Percentiles rank a stretch among this genome's conserved stretches.
phyloP scores from a whole-genome alignment of 2,888 invertebrate genomes.

The Gymnoscelis rufifasciata region DNA sequence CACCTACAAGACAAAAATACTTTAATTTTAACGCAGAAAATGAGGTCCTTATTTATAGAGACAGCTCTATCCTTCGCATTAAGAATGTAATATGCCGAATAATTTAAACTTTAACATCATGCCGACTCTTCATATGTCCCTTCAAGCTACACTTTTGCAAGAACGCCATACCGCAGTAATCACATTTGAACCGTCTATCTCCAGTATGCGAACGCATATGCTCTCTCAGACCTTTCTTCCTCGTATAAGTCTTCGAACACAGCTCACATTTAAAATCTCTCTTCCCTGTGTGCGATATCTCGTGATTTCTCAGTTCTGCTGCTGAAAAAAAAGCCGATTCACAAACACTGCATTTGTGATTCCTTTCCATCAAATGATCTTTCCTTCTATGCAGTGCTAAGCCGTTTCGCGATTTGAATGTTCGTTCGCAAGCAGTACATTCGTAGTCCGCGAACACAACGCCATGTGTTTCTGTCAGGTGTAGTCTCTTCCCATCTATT shows the following conservation, averaged over 20 bases:
- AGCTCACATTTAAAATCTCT: constrained; percentile 50
- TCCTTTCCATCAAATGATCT: constrained; percentile 58
- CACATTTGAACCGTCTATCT: constrained; percentile 57
- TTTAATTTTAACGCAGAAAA: no score
- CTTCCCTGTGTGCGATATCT: constrained; percentile 49
- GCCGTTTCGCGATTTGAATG: constrained; percentile 44
- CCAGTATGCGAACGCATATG: constrained; percentile 9
- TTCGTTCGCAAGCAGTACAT: constrained; percentile 53
- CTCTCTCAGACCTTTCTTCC: constrained; percentile 4
- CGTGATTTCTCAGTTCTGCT: constrained; percentile 42
- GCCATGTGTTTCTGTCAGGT: constrained; percentile 51
- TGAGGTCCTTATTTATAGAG: no score
- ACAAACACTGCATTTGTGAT: constrained; percentile 63
- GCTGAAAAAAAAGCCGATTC: constrained; percentile 52
- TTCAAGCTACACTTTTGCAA: constrained; percentile 59
- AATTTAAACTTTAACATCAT: no score
- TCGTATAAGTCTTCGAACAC: constrained; percentile 47
- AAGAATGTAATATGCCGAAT: no score
- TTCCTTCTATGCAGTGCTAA: constrained; percentile 48
- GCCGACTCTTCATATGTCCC: constrained; percentile 5
- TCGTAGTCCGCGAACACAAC: constrained; percentile 35
- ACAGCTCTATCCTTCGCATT: no score
- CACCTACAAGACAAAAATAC: no score
- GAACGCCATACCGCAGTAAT: constrained; percentile 58
- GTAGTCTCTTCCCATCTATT: constrained; percentile 33